Base-by-base conservation (phyloP, 64 coral and sea anemone genomes). In the Actinia equina region DNA sequence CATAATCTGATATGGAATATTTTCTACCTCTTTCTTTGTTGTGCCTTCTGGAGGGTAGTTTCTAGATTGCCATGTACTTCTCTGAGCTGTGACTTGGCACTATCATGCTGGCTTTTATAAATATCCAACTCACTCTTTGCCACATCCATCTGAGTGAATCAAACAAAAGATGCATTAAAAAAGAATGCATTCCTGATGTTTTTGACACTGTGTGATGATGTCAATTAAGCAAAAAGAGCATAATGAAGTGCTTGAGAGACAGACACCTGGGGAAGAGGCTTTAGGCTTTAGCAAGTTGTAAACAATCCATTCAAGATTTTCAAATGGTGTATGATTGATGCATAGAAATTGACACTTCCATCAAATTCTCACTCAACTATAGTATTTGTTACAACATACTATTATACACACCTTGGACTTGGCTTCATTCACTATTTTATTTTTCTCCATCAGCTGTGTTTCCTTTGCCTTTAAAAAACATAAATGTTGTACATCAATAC, bases 41-140 rank as follows among this genome's bases (percentile, higher is more conserved):
- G 84, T 14, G 77, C 51, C 42, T 94, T 98, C 83, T 98, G 90
- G 16, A 86, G 46, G 44, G 88, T 85, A 78, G 88, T 95, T 25
- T 98, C 93, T 57, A 98, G 92, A 37, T 95, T 98, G 15, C 88
- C 59, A 55, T 90, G 92, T 17, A 88, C 88, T 46, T 92, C 91
- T 77, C 89, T 85, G 17, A 89, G 62, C 43, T 98, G 96, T 22
- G 88, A 84, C 46, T 90, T 67, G 6, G 85, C 88, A 86, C 86
- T 89, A 23, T 98, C 93, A 74, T 98, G 88, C 46, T 95, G 93
- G 79, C 88, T 95, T 16, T 92, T 98, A 41, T 93, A 98, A 59
- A 98, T 93, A 52, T 98, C 93, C 56, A 98, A 65, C 57, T 95
- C 96, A 95, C 96, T 95, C 54, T 91, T 95, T 71, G 96, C 96